Evolutionary conservation across 2,888 invertebrate genomes (phyloP).

Genomic region (Leptopilina myrica): DNA sequence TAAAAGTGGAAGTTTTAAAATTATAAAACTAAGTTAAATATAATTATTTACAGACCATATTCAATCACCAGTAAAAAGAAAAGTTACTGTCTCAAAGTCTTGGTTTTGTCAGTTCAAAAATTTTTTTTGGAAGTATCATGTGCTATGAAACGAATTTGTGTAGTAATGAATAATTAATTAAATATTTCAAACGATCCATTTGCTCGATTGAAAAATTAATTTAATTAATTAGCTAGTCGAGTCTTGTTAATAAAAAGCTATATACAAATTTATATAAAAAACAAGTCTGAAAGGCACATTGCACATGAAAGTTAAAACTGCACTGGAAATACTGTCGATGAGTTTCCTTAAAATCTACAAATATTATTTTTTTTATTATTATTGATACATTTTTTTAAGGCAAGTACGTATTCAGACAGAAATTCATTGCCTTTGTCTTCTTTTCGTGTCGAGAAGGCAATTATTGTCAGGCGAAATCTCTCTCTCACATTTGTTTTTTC

Average conservation of each 20-base stretch:
- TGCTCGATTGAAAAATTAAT: background rate
- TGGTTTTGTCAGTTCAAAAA: background rate
- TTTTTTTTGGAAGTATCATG: background rate
- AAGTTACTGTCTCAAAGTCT: background rate
- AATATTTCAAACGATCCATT: no score
- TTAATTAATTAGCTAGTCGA: background rate
- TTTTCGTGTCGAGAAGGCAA: conserved; percentile 12
- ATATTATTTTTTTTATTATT: background rate
- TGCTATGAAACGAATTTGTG: background rate
- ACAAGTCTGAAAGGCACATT: conserved; percentile 19
- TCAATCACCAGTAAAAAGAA: background rate
- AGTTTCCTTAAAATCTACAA: conserved; percentile 1
- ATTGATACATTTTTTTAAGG: background rate
- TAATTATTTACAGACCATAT: no score
- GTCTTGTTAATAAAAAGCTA: conserved; percentile 7
- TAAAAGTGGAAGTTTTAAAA: no score
- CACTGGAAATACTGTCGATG: conserved; percentile 26
- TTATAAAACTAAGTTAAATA: no score
- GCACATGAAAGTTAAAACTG: conserved; percentile 28
- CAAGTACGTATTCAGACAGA: conserved; percentile 2
- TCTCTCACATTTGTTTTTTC: conserved; percentile 57
- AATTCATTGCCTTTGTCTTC: conserved; percentile 9
- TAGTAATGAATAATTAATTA: no score
- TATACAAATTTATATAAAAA: background rate
- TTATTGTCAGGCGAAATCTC: conserved; percentile 55